Percentiles rank a stretch among this genome's conserved stretches.
These are phyloP conservation scores for Apis florea DNA, from an alignment of 1,140 invertebrate genomes.

Conservation along the genomic window DNA sequence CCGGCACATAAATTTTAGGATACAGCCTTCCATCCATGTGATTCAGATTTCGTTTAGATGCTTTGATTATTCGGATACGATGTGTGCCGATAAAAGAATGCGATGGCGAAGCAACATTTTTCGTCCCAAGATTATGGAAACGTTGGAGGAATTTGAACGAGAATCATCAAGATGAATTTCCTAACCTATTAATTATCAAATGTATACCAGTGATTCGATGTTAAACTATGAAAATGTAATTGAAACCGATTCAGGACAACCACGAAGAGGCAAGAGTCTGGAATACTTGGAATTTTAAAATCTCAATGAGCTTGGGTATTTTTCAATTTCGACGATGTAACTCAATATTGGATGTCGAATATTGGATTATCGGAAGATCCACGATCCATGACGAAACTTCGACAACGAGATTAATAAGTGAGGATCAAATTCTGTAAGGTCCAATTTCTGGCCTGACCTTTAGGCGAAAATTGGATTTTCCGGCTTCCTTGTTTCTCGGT, in stretches of 20 bases:
- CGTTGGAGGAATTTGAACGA: not conserved
- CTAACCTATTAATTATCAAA: not conserved
- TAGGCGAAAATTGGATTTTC: slow-evolving; percentile 28
- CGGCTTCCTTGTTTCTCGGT: not conserved
- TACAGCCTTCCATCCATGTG: not conserved
- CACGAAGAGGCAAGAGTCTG: not conserved
- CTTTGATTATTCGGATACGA: not conserved
- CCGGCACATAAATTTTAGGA: not conserved
- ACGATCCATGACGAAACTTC: not conserved
- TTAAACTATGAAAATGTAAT: slow-evolving; percentile 9
- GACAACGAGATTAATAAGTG: slow-evolving; percentile 28
- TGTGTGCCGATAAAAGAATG: not conserved
- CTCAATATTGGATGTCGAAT: not conserved
- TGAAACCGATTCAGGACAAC: not conserved
- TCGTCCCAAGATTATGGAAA: not conserved
- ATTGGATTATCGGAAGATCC: slow-evolving; percentile 24
- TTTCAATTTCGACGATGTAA: not conserved
- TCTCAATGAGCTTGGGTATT: not conserved
- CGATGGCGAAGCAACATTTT: not conserved
- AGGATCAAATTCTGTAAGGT: not conserved
- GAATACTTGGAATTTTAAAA: slow-evolving; percentile 16
- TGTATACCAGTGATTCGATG: not conserved
- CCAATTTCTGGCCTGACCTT: slow-evolving; percentile 15
- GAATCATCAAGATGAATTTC: not conserved
- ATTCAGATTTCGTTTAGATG: not conserved